Evolutionary conservation across 2,113 vertebrate genomes (phyloP).

Genomic region (Aythya baeri): DNA sequence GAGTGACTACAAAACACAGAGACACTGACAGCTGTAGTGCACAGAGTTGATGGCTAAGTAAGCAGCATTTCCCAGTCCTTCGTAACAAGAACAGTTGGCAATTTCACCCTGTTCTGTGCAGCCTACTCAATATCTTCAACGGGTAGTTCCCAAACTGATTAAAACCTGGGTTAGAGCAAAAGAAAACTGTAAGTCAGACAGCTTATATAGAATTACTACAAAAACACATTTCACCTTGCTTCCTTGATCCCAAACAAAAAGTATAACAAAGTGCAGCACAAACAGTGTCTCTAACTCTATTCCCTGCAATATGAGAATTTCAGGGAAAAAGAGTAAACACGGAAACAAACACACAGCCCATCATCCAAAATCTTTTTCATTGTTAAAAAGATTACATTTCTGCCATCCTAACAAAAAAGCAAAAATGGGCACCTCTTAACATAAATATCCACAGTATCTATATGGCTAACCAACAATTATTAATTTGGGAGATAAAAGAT

Average conservation of each 20-base stretch:
- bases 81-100: not conserved
- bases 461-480: not conserved
- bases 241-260: not conserved
- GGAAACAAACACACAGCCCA: not conserved
- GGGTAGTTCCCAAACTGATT: not conserved
- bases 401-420: accelerated
- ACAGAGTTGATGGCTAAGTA: not conserved
- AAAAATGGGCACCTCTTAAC: not conserved
- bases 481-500: not conserved
- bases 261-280: not conserved
- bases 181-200: not conserved
- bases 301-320: not conserved
- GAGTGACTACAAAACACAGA: not conserved
- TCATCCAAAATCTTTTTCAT: not conserved
- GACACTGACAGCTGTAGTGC: slow-evolving; percentile 27
- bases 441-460: not conserved
- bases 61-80: slow-evolving; percentile 11
- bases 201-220: not conserved
- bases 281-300: not conserved
- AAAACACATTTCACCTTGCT: not conserved
- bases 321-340: not conserved
- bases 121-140: not conserved
- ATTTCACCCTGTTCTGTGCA: slow-evolving; percentile 17
- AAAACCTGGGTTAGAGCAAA: not conserved
- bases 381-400: not conserved